These are phyloP conservation scores for Clarias laeviceps DNA, from an alignment of 2,797 vertebrate genomes.

Conservation along the genomic window DNA sequence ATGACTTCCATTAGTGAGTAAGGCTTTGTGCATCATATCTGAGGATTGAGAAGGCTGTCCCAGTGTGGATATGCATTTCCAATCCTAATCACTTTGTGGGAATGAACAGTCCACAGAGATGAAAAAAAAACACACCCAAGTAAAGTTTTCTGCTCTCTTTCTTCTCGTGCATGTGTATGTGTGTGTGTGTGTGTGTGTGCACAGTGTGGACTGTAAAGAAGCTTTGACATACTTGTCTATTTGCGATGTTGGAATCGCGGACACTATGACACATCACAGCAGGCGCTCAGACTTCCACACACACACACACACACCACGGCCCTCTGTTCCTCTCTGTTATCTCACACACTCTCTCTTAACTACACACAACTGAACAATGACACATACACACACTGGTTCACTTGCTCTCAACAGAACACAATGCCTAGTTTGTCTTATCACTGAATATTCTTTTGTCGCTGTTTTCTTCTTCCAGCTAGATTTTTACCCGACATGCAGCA, in stretches of 20 bases:
- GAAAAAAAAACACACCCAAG: background rate
- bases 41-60: background rate
- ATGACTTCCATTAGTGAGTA: background rate
- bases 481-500: background rate
- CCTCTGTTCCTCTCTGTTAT: background rate
- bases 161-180: background rate
- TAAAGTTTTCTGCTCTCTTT: background rate
- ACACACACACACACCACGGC: background rate
- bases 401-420: background rate
- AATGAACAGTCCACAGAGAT: background rate
- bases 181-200: background rate
- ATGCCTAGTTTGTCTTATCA: constrained; percentile 15
- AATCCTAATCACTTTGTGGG: constrained; percentile 8
- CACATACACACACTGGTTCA: background rate
- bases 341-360: background rate
- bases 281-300: background rate
- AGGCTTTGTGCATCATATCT: background rate
- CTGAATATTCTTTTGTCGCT: constrained; percentile 16
- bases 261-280: background rate
- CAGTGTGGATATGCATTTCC: constrained; percentile 18
- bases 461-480: constrained; percentile 14
- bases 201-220: background rate
- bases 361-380: background rate
- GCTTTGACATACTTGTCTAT: constrained; percentile 12
- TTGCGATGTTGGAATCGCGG: background rate